Evolutionary conservation across 2,888 invertebrate genomes (phyloP), one percentile per base, ranked within the genome.

Genomic region (Ligdia adustata): DNA sequence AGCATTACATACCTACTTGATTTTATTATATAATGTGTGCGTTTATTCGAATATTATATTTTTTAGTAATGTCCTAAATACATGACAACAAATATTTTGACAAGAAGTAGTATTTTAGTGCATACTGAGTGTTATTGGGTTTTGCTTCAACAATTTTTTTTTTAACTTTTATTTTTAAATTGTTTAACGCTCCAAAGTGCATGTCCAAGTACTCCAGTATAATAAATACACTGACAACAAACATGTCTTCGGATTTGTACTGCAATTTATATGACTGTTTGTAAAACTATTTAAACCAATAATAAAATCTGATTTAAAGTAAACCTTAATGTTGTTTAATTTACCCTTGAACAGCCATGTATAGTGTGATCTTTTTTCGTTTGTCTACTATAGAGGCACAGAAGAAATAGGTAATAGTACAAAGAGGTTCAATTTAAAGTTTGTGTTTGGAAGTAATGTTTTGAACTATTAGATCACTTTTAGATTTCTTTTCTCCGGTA

Each of bases 231-330:
- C 7, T 6, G 18, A 65, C 56, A 65, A 72, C 57, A 63, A 66
- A 69, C 68, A 65, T 67, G 72, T 70, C 80, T 79, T 79, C 66
- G 66, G 67, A 75, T 72, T 73, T 88, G 82, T 85, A 83, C 79
- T 82, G 82, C 81, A 68, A 79, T 83, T 87, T 87, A 81, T 86
- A 86, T 83, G 80, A 82, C 82, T 77, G 80, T 84, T 87, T 89
- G 69, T 86, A 84, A 80, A 81, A 77, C 68, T 75, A 75, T 72
- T 75, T 83, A 54, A 79, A 77, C 73, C 69, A 69, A 77, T 68
- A 69, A 69, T 45, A 66, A 66, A 61, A 64, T 65, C 60, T 66
- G 66, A 67, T 67, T 60, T 52, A 52, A 58, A 52, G 40, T 33
- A 43, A 33, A 43, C 16, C 7, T 6, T 4, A 13, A 37, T 29